phyloP scores from a whole-genome alignment of 2,113 vertebrate species.

The Pangasianodon gigas region DNA sequence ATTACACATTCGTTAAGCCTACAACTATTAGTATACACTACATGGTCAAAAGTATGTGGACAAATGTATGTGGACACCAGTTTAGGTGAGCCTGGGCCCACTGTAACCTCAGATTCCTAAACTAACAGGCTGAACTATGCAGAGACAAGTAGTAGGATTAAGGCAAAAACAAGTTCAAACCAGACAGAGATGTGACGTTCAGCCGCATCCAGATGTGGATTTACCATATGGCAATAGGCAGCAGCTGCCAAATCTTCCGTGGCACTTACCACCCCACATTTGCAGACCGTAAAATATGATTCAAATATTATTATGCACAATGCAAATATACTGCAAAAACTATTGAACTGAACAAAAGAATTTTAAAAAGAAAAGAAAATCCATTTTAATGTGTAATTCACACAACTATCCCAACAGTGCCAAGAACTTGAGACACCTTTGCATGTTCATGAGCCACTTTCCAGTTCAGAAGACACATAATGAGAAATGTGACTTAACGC shows the following conservation, averaged over 20 bases:
- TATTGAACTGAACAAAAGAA: background rate
- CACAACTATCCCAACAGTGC: background rate
- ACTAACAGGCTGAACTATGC: background rate
- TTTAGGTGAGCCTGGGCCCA: background rate
- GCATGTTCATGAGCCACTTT: background rate
- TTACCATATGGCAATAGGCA: background rate
- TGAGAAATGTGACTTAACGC: constrained; percentile 1
- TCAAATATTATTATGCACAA: background rate
- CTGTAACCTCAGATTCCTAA: background rate
- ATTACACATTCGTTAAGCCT: background rate
- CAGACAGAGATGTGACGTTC: background rate
- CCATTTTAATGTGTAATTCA: background rate
- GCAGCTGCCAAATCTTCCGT: background rate
- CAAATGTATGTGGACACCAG: background rate
- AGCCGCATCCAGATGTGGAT: background rate
- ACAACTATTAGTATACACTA: background rate
- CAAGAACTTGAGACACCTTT: background rate
- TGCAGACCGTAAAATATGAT: background rate
- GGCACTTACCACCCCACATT: background rate
- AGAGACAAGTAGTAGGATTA: too few species aligned
- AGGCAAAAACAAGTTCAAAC: background rate
- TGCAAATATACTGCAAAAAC: background rate
- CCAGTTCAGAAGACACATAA: background rate
- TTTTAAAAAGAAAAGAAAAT: background rate
- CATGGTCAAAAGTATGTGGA: background rate